A percentile compares a stretch with the other conserved stretches of the same genome.
These are phyloP conservation scores for Helarctos malayanus DNA, from an alignment of 2,797 vertebrate genomes.

Conservation along the genomic window DNA sequence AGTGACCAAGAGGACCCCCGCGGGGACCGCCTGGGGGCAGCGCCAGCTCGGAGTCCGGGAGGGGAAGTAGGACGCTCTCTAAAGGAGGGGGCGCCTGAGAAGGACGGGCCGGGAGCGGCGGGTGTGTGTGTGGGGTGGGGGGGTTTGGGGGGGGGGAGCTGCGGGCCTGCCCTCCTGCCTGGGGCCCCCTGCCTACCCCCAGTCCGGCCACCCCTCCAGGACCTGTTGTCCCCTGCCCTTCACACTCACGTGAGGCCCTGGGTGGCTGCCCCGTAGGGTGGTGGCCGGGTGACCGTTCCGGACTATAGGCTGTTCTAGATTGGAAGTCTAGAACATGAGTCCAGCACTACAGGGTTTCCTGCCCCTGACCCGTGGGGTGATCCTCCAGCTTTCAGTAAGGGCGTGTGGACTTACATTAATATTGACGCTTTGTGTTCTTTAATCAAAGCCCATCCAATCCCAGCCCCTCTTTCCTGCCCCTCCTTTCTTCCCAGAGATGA, in stretches of 20 bases:
- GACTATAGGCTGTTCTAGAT: not conserved
- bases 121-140: no score
- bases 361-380: not conserved
- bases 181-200: not conserved
- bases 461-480: not conserved
- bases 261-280: no score
- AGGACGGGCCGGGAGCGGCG: not conserved
- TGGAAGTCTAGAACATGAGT: fast-evolving
- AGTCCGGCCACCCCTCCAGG: not conserved
- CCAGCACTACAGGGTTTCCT: not conserved
- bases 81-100: not conserved
- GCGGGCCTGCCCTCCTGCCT: no score
- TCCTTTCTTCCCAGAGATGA: no score
- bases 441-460: not conserved
- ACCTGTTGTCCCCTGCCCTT: not conserved
- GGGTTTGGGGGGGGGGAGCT: no score
- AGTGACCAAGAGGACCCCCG: not conserved
- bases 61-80: not conserved
- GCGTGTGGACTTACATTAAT: not conserved
- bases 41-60: no score
- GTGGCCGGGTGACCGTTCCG: not conserved
- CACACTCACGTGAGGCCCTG: not conserved
- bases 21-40: not conserved
- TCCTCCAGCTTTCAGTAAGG: not conserved
- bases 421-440: not conserved